These are phyloP conservation scores for Hesperia comma DNA, from an alignment of 2,888 invertebrate genomes.

Conservation along the genomic window DNA sequence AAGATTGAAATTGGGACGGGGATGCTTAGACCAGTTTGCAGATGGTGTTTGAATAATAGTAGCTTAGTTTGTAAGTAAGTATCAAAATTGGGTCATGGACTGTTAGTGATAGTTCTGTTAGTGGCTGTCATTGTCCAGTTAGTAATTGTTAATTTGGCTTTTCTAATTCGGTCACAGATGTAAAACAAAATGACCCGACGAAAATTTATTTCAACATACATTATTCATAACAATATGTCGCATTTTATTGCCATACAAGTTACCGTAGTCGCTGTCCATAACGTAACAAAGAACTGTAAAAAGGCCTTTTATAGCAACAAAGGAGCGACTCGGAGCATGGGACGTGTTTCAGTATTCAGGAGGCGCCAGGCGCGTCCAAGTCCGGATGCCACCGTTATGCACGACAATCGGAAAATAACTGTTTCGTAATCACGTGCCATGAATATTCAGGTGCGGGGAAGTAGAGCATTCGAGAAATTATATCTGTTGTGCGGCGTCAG, in stretches of 20 bases:
- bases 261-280: neutral
- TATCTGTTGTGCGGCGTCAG: neutral
- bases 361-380: slow-evolving; percentile 14
- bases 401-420: slow-evolving; percentile 41
- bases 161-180: too few species aligned
- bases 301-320: slow-evolving; percentile 7
- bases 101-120: too few species aligned
- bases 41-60: too few species aligned
- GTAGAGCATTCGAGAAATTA: slow-evolving; percentile 18
- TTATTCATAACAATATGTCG: too few species aligned
- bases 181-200: too few species aligned
- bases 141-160: too few species aligned
- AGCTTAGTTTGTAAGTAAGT: too few species aligned
- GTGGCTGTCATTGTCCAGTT: too few species aligned
- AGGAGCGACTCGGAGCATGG: slow-evolving; percentile 17
- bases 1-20: too few species aligned
- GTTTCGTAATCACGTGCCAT: slow-evolving; percentile 42
- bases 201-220: too few species aligned
- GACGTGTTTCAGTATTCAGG: slow-evolving; percentile 22
- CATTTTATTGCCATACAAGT: neutral
- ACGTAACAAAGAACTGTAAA: slow-evolving; percentile 16
- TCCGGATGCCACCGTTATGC: slow-evolving; percentile 40
- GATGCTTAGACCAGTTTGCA: too few species aligned
- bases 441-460: slow-evolving; percentile 41
- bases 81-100: too few species aligned